Evolutionary conservation across 2,888 invertebrate genomes (phyloP).

Genomic region (Biston betularia): DNA sequence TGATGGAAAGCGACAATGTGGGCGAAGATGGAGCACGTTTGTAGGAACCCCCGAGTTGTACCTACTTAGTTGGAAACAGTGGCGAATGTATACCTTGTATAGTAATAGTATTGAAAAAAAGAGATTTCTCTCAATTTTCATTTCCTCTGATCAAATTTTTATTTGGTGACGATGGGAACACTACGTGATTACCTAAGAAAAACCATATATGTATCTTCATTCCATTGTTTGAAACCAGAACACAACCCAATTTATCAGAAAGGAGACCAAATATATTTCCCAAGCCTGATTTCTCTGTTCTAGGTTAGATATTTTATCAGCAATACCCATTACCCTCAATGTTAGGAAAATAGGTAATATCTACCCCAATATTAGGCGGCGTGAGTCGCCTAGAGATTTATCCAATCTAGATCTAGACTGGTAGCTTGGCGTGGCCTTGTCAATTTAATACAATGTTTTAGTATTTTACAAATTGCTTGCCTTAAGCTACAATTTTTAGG

Average conservation of each 20-base stretch:
- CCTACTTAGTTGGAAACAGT: too few relatives aligned
- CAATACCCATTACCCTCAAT: conserved; percentile 43
- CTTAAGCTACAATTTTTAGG: background rate
- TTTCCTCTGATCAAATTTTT: too few relatives aligned
- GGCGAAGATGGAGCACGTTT: too few relatives aligned
- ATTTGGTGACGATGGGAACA: too few relatives aligned
- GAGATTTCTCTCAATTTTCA: too few relatives aligned
- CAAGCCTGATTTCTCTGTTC: conserved; percentile 28
- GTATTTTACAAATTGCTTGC: background rate
- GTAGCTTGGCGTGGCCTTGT: conserved; percentile 49
- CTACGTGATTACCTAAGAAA: too few relatives aligned
- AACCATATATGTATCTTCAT: background rate
- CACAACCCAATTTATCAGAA: background rate
- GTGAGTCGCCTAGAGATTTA: conserved; percentile 54
- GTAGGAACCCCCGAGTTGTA: too few relatives aligned
- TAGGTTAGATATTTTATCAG: conserved; percentile 33
- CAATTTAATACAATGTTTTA: conserved; percentile 51
- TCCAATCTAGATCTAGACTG: conserved; percentile 59
- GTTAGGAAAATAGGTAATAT: conserved; percentile 39
- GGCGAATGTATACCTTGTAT: too few relatives aligned
- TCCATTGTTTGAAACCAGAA: background rate
- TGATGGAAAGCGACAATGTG: too few relatives aligned
- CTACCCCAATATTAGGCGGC: conserved; percentile 38
- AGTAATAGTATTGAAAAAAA: too few relatives aligned
- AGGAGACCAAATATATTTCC: conserved; percentile 29